A percentile compares a stretch with the other conserved stretches of the same genome.
Conservation (phyloP, 2,113 vertebrate genomes). For the Albula glossodonta region DNA sequence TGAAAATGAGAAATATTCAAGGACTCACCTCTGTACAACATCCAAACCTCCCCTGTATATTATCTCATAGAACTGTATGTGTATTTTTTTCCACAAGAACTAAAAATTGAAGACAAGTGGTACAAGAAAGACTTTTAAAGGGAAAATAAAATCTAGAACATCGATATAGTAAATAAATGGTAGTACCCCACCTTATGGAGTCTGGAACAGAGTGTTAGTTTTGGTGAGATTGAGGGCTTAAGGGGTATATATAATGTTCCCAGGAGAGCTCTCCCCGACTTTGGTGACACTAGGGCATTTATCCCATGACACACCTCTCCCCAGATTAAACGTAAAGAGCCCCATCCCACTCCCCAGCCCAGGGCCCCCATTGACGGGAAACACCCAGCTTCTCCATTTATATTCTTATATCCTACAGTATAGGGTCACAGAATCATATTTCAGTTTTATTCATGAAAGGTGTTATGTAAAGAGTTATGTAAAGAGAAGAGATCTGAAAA, state of each 20-base stretch:
- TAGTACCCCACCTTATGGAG: background rate
- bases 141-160: too few species aligned
- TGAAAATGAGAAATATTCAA: background rate
- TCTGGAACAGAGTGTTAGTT: background rate
- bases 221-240: background rate
- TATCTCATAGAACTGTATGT: too few species aligned
- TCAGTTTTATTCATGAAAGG: background rate
- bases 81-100: too few species aligned
- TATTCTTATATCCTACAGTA: background rate
- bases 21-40: background rate
- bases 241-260: background rate
- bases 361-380: background rate
- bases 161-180: background rate
- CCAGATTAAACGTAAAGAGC: background rate
- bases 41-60: background rate
- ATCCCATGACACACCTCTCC: background rate
- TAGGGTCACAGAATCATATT: background rate
- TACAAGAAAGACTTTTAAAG: too few species aligned
- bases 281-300: background rate
- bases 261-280: background rate
- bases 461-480: background rate
- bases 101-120: background rate
- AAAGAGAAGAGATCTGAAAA: background rate
- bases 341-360: background rate
- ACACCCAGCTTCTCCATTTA: background rate